Evolutionary conservation across 2,113 vertebrate species (phyloP), one percentile per base, ranked within the genome.

Genomic region (Sceloporus tristichus): DNA sequence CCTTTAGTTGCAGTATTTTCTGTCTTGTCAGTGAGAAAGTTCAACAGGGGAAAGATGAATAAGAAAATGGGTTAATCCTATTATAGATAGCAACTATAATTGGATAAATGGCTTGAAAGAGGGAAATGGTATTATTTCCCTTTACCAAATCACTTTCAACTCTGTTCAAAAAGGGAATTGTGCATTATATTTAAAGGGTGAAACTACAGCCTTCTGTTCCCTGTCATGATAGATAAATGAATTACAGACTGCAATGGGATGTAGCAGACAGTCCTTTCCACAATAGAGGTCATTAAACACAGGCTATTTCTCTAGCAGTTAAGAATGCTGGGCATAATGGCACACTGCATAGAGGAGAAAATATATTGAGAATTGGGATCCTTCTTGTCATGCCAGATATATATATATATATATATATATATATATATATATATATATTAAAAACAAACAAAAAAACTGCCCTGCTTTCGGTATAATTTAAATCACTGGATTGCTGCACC

Each of bases 81-180:
- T 88, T 91, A 82, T 84, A 88, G 84, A 91, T 88, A 95, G 91
- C 86, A 87, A 89, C 21, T 1, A 0, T 82, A 88, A 91, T 92
- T 91, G 91, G 34, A 68, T 79, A 62, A 79, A 84, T 87, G 78
- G 89, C 78, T 85, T 95, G 80, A 88, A 82, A 78, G 82, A 82
- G 77, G 56, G 77, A 93, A 93, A 16, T 84, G 88, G 90, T 90
- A 87, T 78, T 92, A 83, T 68, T 13, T 93, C 89, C 86, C 90
- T 84, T 89, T 85, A 82, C 56, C 91, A 84, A 95, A 94, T 92
- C 90, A 88, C 89, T 92, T 93, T 94, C 62, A 87, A 78, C 85
- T 74, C 7, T 0, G 23, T 91, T 90, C 81, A 82, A 42, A 48
- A 78, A 89, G 91, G 80, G 92, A 94, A 91, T 56, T 54, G 80